Evolutionary conservation across 64 coral and sea anemone genomes (phyloP).

Genomic region (Porites australiensis): DNA sequence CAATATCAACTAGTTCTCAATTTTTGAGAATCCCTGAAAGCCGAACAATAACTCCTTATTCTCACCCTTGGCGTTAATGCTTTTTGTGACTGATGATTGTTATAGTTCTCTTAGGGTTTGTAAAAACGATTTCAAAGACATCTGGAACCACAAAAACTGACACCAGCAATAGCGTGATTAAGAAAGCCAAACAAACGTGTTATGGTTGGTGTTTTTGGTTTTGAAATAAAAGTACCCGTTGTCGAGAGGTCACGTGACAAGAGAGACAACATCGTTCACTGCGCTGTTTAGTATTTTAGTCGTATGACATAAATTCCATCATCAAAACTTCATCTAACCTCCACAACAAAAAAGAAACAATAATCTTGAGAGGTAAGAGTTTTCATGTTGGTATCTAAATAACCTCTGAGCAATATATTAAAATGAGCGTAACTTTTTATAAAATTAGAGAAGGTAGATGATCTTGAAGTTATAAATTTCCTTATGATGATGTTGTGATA

Average conservation of each 20-base stretch:
- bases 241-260: background rate
- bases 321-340: background rate
- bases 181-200: slow-evolving; percentile 7
- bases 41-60: no score
- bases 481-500: background rate
- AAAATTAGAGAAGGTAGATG: background rate
- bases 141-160: background rate
- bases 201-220: background rate
- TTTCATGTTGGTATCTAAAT: background rate
- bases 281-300: slow-evolving; percentile 21
- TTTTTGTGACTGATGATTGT: no score
- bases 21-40: no score
- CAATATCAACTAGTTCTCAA: no score
- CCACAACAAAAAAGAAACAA: slow-evolving; percentile 3
- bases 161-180: background rate
- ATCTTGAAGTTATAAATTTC: background rate
- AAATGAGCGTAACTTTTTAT: background rate
- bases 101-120: no score
- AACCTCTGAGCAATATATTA: background rate
- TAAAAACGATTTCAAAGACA: no score
- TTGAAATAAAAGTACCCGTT: slow-evolving; percentile 25
- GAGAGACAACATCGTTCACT: background rate
- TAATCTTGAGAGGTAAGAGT: background rate
- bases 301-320: slow-evolving; percentile 30
- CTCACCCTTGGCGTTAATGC: no score